Conservation (phyloP, 2,888 invertebrate genomes). For the Sarcophaga subvicina region DNA sequence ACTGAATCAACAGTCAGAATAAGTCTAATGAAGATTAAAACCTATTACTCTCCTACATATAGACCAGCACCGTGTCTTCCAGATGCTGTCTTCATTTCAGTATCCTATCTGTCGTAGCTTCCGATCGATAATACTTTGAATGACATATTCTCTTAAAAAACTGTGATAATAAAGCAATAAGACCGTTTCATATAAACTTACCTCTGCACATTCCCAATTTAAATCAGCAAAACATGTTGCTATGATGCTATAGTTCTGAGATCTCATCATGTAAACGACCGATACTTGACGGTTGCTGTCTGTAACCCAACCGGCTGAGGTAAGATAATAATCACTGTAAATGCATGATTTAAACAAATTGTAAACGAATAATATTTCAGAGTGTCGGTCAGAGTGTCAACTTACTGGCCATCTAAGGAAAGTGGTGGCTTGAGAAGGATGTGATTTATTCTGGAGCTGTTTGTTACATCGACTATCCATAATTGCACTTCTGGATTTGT, state of each 20-base stretch:
- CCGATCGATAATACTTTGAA: no score
- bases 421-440: constrained; percentile 89
- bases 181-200: constrained; percentile 76
- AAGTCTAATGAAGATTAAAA: no score
- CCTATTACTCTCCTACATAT: no score
- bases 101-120: no score
- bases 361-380: no score
- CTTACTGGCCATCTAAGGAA: constrained; percentile 91
- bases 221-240: constrained; percentile 90
- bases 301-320: constrained; percentile 94
- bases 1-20: no score
- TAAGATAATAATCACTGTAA: constrained; percentile 93
- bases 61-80: no score
- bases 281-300: constrained; percentile 89
- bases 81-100: no score
- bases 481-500: constrained; percentile 92
- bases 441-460: constrained; percentile 85
- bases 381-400: constrained; percentile 71
- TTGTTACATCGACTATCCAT: constrained; percentile 90
- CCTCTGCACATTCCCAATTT: constrained; percentile 93
- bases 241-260: constrained; percentile 94
- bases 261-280: constrained; percentile 96
- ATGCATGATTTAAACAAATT: not conserved
- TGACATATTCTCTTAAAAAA: no score
- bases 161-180: no score